Base-by-base conservation (phyloP, 2,888 invertebrate genomes). In the Chrysolina americana region DNA sequence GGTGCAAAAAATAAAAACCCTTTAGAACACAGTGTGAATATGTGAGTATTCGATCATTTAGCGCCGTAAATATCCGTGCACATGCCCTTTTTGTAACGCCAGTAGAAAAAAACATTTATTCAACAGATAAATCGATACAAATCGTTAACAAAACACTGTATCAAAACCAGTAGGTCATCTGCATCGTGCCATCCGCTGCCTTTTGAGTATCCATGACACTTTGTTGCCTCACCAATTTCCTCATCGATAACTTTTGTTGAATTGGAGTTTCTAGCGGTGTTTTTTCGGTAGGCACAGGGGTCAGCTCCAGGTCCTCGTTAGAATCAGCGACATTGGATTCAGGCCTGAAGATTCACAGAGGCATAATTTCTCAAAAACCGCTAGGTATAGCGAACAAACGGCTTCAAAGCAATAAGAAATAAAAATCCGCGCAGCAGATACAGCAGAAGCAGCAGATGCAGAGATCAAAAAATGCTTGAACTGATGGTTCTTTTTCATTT, bases 91-190 rank as follows among this genome's bases (percentile, higher is more conserved):
- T 28, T 28, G 2, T 28, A 11, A 53, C 10, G 21, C 11, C 5
- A 53, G 8, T 10, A 53, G n/a, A 28, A 59, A 59, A 59, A 59
- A n/a, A 4, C 28, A 59, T 59, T 59, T 59, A 59, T 59, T 59
- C n/a, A 8, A 0, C 8, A n/a, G 8, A 28, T 36, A n/a, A 59
- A 59, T 59, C 9, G 36, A 36, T 59, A 59, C 3, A 59, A 28
- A 28, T 23, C 23, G 2, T 23, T 11, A 4, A 10, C 23, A 21
- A 23, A 13, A 11, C 9, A 5, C 3, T 10, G 5, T 19, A 56
- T 88, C 90, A 96, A 88, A 95, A 95, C 96, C 96, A 96, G 87
- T 96, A 95, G 0, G 96, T 95, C 90, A 96, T 92, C 86, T 93
- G 95, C 87, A 96, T 94, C 68, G 92, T 93, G 15, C 96, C 96